These are phyloP conservation scores for Nannospalax galili DNA, from an alignment of 2,113 vertebrate genomes.

Conservation along the genomic window DNA sequence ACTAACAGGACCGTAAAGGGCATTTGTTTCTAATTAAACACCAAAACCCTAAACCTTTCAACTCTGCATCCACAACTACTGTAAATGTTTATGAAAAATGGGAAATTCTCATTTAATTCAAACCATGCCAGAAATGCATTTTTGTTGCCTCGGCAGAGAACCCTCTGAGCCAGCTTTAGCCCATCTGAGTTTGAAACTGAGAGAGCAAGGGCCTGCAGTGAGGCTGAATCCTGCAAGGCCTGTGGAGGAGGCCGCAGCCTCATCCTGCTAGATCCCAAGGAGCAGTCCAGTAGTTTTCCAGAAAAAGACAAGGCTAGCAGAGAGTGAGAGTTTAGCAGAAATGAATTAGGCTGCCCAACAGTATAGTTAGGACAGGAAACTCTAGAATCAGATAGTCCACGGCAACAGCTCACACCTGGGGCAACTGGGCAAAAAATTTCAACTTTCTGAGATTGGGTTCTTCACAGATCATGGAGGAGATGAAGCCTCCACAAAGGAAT, in stretches of 20 bases:
- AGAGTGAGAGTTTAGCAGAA: background rate
- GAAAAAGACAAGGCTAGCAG: background rate
- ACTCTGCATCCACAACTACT: slow-evolving; percentile 83
- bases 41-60: slow-evolving; percentile 82
- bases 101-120: slow-evolving; percentile 85
- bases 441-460: background rate
- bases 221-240: slow-evolving; percentile 66
- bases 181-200: slow-evolving; percentile 77
- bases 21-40: slow-evolving; percentile 82
- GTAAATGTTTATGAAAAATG: slow-evolving; percentile 85
- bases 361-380: background rate
- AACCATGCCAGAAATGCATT: slow-evolving; percentile 84
- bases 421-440: background rate
- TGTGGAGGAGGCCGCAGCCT: slow-evolving; percentile 17
- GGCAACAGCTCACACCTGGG: background rate
- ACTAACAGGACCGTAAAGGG: slow-evolving; percentile 68
- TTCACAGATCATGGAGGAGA: background rate
- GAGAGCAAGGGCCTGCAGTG: slow-evolving; percentile 69
- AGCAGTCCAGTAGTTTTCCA: background rate
- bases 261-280: background rate
- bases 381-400: background rate
- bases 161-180: slow-evolving; percentile 74
- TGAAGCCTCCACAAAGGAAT: background rate
- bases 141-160: slow-evolving; percentile 78
- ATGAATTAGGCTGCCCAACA: background rate